phyloP scores from a whole-genome alignment of 2,888 invertebrate species.

The Amblyjoppa proteus region DNA sequence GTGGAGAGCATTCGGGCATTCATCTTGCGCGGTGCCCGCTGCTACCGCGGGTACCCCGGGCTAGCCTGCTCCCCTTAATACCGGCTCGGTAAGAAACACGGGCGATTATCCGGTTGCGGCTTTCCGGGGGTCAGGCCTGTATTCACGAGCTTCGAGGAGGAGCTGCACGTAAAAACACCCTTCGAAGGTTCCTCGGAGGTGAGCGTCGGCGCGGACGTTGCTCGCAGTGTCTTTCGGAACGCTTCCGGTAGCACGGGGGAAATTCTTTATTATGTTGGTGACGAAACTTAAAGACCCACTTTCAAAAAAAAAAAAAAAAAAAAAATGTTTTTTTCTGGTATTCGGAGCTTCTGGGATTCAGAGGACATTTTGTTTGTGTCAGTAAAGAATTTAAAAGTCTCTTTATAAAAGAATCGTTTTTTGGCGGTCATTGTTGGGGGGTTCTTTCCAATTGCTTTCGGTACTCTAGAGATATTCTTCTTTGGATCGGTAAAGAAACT shows the following conservation, averaged over 20 bases:
- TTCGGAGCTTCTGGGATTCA: background rate
- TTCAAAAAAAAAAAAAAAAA: no score
- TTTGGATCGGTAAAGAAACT: background rate
- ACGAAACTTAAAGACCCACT: background rate
- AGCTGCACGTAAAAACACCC: background rate
- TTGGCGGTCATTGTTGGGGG: no score
- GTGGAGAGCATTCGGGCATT: constrained; percentile 71
- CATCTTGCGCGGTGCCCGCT: constrained; percentile 60
- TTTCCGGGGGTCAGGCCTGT: constrained; percentile 57
- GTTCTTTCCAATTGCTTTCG: background rate
- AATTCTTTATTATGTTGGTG: background rate
- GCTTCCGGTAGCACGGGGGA: background rate
- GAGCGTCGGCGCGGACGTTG: background rate
- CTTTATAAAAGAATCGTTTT: no score
- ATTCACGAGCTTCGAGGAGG: background rate
- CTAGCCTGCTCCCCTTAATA: constrained; percentile 52
- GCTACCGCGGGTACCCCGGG: constrained; percentile 28
- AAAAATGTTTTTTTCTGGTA: no score
- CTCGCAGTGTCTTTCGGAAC: background rate
- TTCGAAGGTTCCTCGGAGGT: background rate
- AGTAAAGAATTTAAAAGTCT: no score
- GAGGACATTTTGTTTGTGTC: no score
- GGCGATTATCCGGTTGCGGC: constrained; percentile 77
- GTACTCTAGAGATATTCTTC: background rate
- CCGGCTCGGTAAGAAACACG: constrained; percentile 73